phyloP scores from a whole-genome alignment of 2,113 vertebrate genomes.

The Mungos mungo region DNA sequence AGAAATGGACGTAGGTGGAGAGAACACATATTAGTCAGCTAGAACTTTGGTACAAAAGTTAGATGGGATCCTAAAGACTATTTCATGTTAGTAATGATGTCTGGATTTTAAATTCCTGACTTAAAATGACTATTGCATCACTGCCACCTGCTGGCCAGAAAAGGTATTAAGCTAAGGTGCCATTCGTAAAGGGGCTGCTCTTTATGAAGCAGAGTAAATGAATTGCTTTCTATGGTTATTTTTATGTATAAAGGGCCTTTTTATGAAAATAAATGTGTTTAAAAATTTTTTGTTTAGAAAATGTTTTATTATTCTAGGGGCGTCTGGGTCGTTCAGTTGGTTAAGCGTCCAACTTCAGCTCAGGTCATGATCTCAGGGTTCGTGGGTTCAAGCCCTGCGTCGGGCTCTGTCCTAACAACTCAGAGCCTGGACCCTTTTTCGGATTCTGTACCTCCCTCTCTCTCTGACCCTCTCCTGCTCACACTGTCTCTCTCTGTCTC shows the following conservation, averaged over 20 bases:
- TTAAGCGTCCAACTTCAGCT: no score
- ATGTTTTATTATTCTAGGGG: not conserved
- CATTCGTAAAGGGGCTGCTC: not conserved
- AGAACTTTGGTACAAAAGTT: not conserved
- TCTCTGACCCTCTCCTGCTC: no score
- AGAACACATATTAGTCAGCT: not conserved
- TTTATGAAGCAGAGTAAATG: no score
- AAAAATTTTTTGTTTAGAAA: not conserved
- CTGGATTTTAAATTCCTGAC: not conserved
- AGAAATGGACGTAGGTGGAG: not conserved
- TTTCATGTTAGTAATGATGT: not conserved
- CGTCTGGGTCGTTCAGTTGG: no score
- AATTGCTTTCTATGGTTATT: not conserved
- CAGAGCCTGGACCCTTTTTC: no score
- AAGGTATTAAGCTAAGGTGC: not conserved
- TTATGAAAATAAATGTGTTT: not conserved
- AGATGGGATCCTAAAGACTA: not conserved
- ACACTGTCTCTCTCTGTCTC: no score
- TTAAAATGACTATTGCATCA: conserved; percentile 1
- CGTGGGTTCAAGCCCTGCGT: no score
- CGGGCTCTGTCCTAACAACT: no score
- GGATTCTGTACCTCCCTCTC: no score
- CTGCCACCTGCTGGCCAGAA: conserved; percentile 38
- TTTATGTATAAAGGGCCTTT: not conserved
- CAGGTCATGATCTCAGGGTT: no score